phyloP scores from a whole-genome alignment of 1,140 invertebrate genomes.

The Lanistes nyassanus region DNA sequence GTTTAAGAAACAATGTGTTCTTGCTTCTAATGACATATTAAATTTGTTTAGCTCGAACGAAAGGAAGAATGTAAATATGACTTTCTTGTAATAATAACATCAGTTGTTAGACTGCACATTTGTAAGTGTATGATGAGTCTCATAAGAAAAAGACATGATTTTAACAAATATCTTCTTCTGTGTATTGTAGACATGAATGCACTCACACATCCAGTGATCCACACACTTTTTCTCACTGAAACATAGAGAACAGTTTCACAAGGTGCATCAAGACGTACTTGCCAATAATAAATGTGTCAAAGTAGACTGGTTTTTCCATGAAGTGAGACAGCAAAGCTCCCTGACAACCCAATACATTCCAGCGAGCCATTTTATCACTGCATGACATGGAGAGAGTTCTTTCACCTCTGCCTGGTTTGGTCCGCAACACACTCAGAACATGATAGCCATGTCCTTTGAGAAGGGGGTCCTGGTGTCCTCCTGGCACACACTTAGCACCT shows the following conservation, averaged over 20 bases:
- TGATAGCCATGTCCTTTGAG: conserved; percentile 76
- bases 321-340: conserved; percentile 81
- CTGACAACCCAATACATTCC: conserved; percentile 88
- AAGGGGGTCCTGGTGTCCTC: conserved; percentile 61
- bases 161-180: neutral
- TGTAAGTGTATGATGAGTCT: neutral
- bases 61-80: neutral
- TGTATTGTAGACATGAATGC: neutral
- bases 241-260: too few species aligned
- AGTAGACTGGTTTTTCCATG: conserved; percentile 78
- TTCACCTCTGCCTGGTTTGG: conserved; percentile 92
- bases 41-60: neutral
- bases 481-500: conserved; percentile 84
- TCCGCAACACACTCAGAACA: conserved; percentile 78
- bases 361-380: conserved; percentile 91
- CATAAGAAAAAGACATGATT: neutral
- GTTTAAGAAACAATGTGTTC: neutral
- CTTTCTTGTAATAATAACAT: neutral
- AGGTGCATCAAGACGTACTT: conserved; percentile 48
- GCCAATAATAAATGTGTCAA: conserved; percentile 79
- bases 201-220: neutral
- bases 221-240: neutral
- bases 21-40: neutral
- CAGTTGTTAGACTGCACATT: neutral
- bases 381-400: conserved; percentile 90